phyloP scores from a whole-genome alignment of 1,140 invertebrate species.

The Phymorhynchus buccinoides region DNA sequence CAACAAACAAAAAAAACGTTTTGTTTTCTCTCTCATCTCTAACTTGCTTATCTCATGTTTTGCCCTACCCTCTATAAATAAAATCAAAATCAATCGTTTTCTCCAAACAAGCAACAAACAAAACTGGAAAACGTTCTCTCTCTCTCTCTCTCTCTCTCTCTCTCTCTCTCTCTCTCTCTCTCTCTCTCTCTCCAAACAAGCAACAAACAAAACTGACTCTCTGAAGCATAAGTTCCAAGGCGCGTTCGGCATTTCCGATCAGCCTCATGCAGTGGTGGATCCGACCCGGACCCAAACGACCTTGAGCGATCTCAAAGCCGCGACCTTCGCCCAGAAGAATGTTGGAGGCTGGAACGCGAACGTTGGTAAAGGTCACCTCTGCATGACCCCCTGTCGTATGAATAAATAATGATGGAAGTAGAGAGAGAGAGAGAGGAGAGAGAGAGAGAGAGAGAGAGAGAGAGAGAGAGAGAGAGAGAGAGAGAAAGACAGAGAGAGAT shows the following conservation, averaged over 20 bases:
- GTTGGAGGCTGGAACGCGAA: conserved; percentile 71
- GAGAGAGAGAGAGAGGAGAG: conserved; percentile 4
- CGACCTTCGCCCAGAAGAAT: conserved; percentile 74
- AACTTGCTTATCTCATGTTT: neutral
- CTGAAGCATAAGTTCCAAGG: conserved; percentile 72
- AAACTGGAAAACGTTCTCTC: too few species aligned
- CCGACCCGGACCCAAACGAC: conserved; percentile 73
- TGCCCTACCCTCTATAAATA: neutral
- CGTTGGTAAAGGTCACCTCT: conserved; percentile 74
- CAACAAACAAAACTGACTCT: conserved; percentile 60
- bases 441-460: conserved; percentile 18
- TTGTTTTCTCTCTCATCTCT: neutral
- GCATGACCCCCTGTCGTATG: conserved; percentile 69
- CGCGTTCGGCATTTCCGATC: conserved; percentile 72
- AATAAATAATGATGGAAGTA: neutral
- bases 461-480: conserved; percentile 1
- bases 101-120: neutral
- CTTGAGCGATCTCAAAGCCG: conserved; percentile 76
- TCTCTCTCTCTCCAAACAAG: too few species aligned
- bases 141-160: too few species aligned
- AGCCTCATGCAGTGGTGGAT: conserved; percentile 76
- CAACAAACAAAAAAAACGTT: too few species aligned
- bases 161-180: too few species aligned
- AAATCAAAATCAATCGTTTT: neutral
- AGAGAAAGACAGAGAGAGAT: neutral